These are phyloP conservation scores for Eulemur rubriventer DNA, from an alignment of 2,797 vertebrate genomes.

Conservation along the genomic window DNA sequence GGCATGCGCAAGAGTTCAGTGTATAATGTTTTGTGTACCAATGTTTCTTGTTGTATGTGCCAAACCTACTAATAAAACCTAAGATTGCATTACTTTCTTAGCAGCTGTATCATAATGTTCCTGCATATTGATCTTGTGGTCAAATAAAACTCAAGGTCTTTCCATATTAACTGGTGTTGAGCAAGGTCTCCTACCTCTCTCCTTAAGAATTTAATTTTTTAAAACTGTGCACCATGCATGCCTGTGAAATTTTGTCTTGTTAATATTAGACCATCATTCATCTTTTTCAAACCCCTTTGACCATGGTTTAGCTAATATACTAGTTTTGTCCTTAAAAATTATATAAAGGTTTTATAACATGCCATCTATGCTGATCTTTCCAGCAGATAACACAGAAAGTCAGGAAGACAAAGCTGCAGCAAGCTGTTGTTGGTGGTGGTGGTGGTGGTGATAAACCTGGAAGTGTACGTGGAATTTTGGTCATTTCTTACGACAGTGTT, in stretches of 20 bases:
- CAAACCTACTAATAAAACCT: background rate
- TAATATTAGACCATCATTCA: background rate
- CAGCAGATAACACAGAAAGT: background rate
- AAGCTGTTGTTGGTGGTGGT: background rate
- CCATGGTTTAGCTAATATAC: background rate
- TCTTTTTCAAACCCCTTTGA: background rate
- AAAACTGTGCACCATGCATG: background rate
- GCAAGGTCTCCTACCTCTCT: background rate
- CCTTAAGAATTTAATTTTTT: background rate
- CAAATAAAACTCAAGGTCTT: slow-evolving; percentile 11
- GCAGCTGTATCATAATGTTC: background rate
- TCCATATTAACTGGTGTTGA: background rate
- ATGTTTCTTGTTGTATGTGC: background rate
- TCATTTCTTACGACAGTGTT: background rate
- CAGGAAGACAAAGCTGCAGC: background rate
- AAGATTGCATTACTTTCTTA: background rate
- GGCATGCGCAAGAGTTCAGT: background rate
- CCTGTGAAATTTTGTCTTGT: background rate
- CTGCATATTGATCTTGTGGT: background rate
- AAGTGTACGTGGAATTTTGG: background rate
- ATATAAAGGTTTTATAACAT: background rate
- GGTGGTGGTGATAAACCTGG: background rate
- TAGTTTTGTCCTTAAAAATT: background rate
- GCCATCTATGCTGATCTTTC: background rate
- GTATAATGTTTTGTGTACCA: background rate